These are phyloP conservation scores for Oceanodroma tethys DNA, from an alignment of 2,113 vertebrate species.

Conservation along the genomic window DNA sequence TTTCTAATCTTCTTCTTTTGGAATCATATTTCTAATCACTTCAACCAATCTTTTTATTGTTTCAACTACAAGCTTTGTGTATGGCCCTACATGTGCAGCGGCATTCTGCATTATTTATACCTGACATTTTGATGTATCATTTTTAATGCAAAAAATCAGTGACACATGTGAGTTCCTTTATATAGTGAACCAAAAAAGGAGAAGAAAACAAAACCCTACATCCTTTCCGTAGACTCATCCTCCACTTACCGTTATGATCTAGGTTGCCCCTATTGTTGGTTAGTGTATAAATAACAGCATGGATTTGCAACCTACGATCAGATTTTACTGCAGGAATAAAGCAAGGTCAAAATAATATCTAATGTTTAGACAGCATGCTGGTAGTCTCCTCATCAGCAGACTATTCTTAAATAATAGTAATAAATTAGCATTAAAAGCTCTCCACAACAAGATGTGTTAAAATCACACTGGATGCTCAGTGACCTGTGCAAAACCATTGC, in stretches of 20 bases:
- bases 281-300: not conserved
- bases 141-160: not conserved
- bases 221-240: not conserved
- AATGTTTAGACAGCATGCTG: not conserved
- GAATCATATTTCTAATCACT: not conserved
- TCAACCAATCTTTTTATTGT: not conserved
- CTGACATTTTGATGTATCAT: not conserved
- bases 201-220: not conserved
- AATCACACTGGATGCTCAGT: not conserved
- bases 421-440: conserved; percentile 16
- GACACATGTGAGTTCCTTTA: not conserved
- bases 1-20: not conserved
- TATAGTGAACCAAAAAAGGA: not conserved
- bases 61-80: not conserved
- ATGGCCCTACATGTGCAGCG: not conserved
- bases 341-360: conserved; percentile 13
- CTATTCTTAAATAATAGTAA: conserved; percentile 7
- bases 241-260: not conserved
- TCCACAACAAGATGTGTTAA: not conserved
- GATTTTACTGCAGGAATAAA: conserved; percentile 12
- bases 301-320: not conserved
- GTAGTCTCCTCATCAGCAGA: not conserved
- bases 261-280: not conserved
- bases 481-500: not conserved
- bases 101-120: not conserved